A percentile compares a stretch with the other conserved stretches of the same genome.
phyloP scores from a whole-genome alignment of 1,140 invertebrate species.

The Eupristina koningsbergeri region DNA sequence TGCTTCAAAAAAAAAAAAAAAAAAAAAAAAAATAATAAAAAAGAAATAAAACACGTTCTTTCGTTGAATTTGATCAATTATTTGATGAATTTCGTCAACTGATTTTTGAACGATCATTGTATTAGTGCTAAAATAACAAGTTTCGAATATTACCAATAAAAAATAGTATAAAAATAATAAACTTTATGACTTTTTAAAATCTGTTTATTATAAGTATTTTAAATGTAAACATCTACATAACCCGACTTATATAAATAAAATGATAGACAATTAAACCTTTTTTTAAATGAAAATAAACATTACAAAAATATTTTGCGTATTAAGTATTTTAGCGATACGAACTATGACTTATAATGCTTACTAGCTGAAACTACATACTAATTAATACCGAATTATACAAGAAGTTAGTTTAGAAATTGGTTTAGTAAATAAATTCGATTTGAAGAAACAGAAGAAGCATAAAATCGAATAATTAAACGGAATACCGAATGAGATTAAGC shows the following conservation, averaged over 20 bases:
- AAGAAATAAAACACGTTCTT: too few species aligned
- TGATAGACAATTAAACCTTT: background rate
- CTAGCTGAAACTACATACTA: background rate
- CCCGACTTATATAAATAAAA: background rate
- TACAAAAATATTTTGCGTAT: background rate
- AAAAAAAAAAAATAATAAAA: background rate
- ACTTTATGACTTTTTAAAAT: background rate
- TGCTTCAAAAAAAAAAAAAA: conserved; percentile 14
- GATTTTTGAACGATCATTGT: background rate
- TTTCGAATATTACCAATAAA: background rate
- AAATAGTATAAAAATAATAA: background rate
- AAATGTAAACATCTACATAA: background rate
- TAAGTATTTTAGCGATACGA: background rate
- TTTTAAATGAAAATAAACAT: background rate
- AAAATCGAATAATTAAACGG: background rate
- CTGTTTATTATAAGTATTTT: background rate
- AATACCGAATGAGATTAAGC: too few species aligned
- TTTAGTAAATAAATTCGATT: conserved; percentile 3
- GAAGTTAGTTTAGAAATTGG: background rate
- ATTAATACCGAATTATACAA: background rate
- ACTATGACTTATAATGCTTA: background rate
- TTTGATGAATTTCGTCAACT: background rate
- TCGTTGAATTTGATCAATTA: background rate
- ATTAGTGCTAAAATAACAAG: background rate
- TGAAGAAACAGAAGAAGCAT: background rate